Conservation (phyloP, 2,888 invertebrate genomes). For the Rosalia funebris region DNA sequence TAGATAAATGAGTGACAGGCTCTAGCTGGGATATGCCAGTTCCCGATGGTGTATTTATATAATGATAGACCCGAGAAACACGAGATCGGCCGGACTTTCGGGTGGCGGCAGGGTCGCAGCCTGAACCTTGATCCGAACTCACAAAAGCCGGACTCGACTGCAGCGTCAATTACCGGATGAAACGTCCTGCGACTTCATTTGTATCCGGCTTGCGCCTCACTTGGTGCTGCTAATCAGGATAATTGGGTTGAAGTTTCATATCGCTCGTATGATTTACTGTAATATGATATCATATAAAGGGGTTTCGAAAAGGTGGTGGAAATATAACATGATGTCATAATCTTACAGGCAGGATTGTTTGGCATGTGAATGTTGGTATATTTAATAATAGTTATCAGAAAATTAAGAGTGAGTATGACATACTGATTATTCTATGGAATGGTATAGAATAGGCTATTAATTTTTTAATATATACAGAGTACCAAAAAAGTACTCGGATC, state of each 20-base stretch:
- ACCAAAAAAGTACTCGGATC: no score
- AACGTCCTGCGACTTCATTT: conserved; percentile 32
- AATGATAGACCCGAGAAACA: conserved; percentile 57
- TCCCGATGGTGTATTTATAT: conserved; percentile 65
- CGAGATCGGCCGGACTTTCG: conserved; percentile 31
- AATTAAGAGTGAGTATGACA: no score
- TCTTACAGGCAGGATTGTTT: no score
- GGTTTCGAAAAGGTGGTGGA: background rate
- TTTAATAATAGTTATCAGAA: no score
- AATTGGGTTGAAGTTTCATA: conserved; percentile 40
- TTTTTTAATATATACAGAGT: no score
- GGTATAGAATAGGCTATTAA: no score
- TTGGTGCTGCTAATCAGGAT: conserved; percentile 34
- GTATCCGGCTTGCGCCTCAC: conserved; percentile 34
- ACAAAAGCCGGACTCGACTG: conserved; percentile 31
- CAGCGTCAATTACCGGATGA: conserved; percentile 38
- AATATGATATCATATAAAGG: conserved; percentile 2
- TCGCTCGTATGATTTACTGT: background rate
- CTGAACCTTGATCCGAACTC: conserved; percentile 55
- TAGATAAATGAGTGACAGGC: conserved; percentile 64
- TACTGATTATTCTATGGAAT: no score
- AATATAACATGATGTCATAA: no score
- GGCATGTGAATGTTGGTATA: no score
- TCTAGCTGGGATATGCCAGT: conserved; percentile 53
- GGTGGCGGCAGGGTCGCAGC: conserved; percentile 58